phyloP scores from a whole-genome alignment of 2,113 vertebrate species.

The Egretta garzetta region DNA sequence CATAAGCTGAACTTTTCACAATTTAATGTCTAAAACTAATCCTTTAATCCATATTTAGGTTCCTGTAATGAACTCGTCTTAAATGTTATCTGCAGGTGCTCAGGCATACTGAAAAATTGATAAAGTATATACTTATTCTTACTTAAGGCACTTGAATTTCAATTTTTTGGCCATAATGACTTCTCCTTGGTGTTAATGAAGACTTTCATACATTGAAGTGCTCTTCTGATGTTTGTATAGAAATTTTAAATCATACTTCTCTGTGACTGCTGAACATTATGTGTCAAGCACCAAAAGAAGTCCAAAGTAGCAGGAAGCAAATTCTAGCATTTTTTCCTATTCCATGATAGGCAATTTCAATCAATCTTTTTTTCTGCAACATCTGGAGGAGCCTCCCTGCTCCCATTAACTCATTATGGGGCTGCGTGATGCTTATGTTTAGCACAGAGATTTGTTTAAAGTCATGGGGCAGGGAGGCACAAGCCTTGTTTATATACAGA shows the following conservation, averaged over 20 bases:
- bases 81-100: slow-evolving; percentile 35
- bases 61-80: not conserved
- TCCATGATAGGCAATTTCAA: not conserved
- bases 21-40: slow-evolving; percentile 25
- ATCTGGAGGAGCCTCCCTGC: not conserved
- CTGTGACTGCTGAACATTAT: not conserved
- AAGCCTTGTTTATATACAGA: not conserved
- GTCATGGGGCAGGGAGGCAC: not conserved
- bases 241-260: not conserved
- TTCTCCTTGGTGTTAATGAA: slow-evolving; percentile 14
- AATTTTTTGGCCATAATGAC: slow-evolving; percentile 19
- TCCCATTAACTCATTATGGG: not conserved
- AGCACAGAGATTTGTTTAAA: not conserved
- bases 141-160: not conserved
- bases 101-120: slow-evolving; percentile 13
- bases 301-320: not conserved
- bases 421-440: not conserved
- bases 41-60: slow-evolving; percentile 35
- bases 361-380: not conserved
- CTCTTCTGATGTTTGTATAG: not conserved
- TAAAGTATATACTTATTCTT: not conserved
- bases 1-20: not conserved
- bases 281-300: not conserved
- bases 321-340: not conserved
- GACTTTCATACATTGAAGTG: not conserved